Evolutionary conservation across 2,888 invertebrate genomes (phyloP), one percentile per base, ranked within the genome.

Genomic region (Phalera bucephala): DNA sequence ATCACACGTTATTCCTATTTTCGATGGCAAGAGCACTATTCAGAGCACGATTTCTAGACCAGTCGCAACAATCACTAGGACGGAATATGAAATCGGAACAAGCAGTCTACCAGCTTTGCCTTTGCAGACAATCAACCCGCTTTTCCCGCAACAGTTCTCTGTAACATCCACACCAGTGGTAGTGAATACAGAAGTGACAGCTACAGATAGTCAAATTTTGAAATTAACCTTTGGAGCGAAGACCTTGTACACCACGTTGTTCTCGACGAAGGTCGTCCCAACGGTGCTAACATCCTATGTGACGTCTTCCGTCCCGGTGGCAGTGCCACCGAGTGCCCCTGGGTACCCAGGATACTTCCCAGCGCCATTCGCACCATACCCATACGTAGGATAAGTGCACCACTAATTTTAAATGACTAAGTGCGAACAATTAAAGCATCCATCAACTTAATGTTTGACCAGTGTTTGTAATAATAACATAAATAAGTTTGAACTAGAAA

Each of bases 191-290:
- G 87, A 95, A 58, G 92, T 96, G 8, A 95, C 94, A 1, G 92
- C 94, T 50, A 96, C 96, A 0, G 93, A 95, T 46, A 96, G 96
- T 58, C 94, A 95, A 81, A 89, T 96, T 33, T 82, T 97, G 45
- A 96, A 96, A 78, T 84, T 97, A 52, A 96, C 96, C 7, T 97
- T 97, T 71, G 96, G 97, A n/a, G 96, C 97, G 19, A 96, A 95
- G 77, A 96, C 96, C 0, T 94, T 96, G 0, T 95, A 95, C 71
- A 97, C 97, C 4, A 97, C 96, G 1, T 90, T 97, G 40, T 96
- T 93, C 75, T 95, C 95, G 1, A 96, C 96, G 22, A 93, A 92
- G 63, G 93, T 97, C 27, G 93, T 96, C 25, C 96, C 96, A 4
- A 96, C 96, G 0, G 91, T 94, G 32, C 76, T 96, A 42, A 96